phyloP scores from a whole-genome alignment of 2,113 vertebrate genomes.

The Istiophorus platypterus region DNA sequence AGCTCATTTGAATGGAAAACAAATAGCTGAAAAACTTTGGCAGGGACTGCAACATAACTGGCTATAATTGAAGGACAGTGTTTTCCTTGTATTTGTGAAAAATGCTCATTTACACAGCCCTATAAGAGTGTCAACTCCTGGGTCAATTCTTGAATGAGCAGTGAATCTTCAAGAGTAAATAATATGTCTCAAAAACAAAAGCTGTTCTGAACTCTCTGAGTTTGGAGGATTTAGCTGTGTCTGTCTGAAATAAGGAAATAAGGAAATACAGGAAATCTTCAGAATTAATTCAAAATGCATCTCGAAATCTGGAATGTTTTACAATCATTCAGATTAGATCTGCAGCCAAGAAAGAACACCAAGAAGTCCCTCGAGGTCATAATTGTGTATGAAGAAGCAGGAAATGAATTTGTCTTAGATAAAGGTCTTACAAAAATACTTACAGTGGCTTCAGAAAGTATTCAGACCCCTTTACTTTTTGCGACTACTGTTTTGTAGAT shows the following conservation, averaged over 20 bases:
- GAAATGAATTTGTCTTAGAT: constrained; percentile 22
- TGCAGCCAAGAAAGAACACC: neutral
- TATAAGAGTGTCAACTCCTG: neutral
- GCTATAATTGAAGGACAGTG: constrained; percentile 7
- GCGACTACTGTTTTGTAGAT: too few relatives aligned
- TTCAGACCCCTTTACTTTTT: too few relatives aligned
- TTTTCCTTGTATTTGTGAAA: constrained; percentile 5
- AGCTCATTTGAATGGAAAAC: constrained; percentile 37
- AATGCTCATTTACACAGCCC: neutral
- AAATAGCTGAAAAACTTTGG: constrained; percentile 29
- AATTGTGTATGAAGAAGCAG: neutral
- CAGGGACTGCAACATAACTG: neutral
- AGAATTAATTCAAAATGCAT: neutral
- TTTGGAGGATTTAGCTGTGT: neutral
- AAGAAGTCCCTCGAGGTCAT: neutral
- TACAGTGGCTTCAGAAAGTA: too few relatives aligned
- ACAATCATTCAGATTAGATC: neutral
- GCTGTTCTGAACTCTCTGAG: neutral
- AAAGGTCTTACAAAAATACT: neutral
- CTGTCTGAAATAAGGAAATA: neutral
- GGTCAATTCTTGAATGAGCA: neutral
- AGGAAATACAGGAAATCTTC: neutral
- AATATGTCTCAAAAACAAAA: neutral
- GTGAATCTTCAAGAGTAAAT: neutral
- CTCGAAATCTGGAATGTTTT: neutral